Evolutionary conservation across 2,797 vertebrate species (phyloP).

Genomic region (Leptatherina wallacei): DNA sequence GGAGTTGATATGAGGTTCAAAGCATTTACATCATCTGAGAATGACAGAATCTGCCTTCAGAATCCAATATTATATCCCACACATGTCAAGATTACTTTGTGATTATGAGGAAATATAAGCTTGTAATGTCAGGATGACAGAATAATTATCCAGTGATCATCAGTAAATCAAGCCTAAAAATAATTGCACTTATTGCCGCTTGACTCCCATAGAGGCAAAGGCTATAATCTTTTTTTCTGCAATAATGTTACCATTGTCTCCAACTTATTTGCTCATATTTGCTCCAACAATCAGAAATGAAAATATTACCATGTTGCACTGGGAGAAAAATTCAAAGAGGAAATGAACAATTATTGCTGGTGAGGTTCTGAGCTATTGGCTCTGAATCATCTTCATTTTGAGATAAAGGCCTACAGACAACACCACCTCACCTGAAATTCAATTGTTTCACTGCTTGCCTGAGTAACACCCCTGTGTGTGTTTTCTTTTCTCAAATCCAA

Average conservation of each 20-base stretch:
- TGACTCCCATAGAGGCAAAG: slow-evolving; percentile 3
- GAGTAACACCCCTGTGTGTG: slow-evolving; percentile 43
- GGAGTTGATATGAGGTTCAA: neutral
- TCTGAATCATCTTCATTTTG: slow-evolving; percentile 63
- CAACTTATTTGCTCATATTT: slow-evolving; percentile 33
- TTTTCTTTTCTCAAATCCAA: slow-evolving; percentile 45
- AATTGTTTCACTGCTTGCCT: slow-evolving; percentile 46
- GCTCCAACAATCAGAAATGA: slow-evolving; percentile 43
- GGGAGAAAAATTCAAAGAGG: slow-evolving; percentile 30
- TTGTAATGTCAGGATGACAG: slow-evolving; percentile 20
- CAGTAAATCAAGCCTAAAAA: slow-evolving; percentile 32
- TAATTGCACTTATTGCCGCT: neutral
- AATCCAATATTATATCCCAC: neutral
- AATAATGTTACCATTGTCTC: slow-evolving; percentile 26
- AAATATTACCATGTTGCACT: slow-evolving; percentile 48
- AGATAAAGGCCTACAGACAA: slow-evolving; percentile 58
- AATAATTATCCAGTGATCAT: slow-evolving; percentile 35
- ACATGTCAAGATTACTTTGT: slow-evolving; percentile 15
- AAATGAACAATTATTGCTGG: slow-evolving; percentile 66
- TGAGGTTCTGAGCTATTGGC: slow-evolving; percentile 61
- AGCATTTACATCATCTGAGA: neutral
- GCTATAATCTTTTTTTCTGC: slow-evolving; percentile 6
- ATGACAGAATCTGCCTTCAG: neutral
- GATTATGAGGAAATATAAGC: slow-evolving; percentile 11
- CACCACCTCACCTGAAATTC: slow-evolving; percentile 64